Evolutionary conservation across 2,797 vertebrate species (phyloP).

Genomic region (Cyclura pinguis): DNA sequence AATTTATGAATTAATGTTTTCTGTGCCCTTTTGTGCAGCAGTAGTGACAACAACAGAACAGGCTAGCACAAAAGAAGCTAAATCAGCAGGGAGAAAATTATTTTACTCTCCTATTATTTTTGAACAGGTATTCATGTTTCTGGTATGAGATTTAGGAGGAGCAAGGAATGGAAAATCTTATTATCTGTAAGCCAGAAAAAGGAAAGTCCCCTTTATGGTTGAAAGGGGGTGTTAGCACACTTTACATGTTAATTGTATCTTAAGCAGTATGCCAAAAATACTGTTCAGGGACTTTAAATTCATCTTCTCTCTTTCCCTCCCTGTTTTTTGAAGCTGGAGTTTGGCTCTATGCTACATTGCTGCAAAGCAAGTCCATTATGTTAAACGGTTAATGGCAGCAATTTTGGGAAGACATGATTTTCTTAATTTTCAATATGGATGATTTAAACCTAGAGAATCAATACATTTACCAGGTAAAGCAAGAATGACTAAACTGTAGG

Average conservation of each 20-base stretch:
- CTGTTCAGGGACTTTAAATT: conserved; percentile 15
- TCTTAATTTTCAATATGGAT: neutral
- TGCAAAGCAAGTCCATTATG: neutral
- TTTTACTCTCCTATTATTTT: conserved; percentile 10
- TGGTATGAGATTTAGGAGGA: conserved; percentile 56
- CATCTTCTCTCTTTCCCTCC: neutral
- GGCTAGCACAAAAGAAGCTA: neutral
- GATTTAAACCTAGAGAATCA: neutral
- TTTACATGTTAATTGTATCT: conserved; percentile 59
- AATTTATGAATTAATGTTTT: neutral
- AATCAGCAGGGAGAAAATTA: conserved; percentile 1
- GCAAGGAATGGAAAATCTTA: conserved; percentile 60
- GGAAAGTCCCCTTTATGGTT: conserved; percentile 59
- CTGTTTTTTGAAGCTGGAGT: neutral
- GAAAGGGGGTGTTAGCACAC: conserved; percentile 57
- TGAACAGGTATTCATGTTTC: conserved; percentile 42
- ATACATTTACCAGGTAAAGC: neutral
- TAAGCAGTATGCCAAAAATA: conserved; percentile 49
- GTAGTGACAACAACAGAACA: neutral
- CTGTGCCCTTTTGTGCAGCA: neutral
- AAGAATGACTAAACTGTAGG: neutral
- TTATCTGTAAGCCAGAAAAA: conserved; percentile 46
- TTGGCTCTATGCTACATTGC: neutral
- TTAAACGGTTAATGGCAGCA: neutral
- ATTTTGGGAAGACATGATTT: neutral